These are phyloP conservation scores for Molothrus ater DNA, from an alignment of 2,797 vertebrate genomes.

Conservation along the genomic window DNA sequence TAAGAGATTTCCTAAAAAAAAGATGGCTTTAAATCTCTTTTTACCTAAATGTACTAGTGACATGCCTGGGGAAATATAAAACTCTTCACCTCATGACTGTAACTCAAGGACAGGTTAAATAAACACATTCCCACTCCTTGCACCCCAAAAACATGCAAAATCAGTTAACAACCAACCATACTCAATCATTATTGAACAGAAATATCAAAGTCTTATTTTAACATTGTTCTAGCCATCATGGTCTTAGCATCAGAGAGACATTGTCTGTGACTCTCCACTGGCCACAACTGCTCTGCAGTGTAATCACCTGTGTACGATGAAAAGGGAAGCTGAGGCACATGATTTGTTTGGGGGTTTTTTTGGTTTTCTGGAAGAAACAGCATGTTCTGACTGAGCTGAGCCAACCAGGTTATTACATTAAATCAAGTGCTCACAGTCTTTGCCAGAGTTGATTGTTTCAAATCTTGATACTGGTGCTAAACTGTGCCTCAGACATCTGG, in stretches of 20 bases:
- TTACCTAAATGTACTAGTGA: neutral
- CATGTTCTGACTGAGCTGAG: neutral
- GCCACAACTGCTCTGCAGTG: neutral
- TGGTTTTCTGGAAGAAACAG: neutral
- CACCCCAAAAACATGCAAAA: neutral
- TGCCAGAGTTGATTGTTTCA: neutral
- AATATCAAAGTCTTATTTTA: neutral
- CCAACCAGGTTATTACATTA: neutral
- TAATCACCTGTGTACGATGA: neutral
- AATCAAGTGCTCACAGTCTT: neutral
- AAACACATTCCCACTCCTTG: neutral
- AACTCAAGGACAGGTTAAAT: neutral
- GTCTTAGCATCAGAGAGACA: neutral
- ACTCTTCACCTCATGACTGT: neutral
- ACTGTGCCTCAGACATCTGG: neutral
- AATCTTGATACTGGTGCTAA: neutral
- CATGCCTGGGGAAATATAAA: neutral
- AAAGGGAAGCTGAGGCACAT: neutral
- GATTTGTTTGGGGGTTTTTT: neutral
- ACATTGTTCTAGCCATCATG: accelerated
- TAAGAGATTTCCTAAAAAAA: neutral
- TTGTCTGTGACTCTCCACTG: neutral
- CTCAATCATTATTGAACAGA: neutral
- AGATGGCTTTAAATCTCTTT: neutral
- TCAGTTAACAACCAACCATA: neutral